Percentiles rank a stretch among this genome's conserved stretches.
Evolutionary conservation across 2,888 invertebrate species (phyloP).

Genomic region (Apotomis turbidana): DNA sequence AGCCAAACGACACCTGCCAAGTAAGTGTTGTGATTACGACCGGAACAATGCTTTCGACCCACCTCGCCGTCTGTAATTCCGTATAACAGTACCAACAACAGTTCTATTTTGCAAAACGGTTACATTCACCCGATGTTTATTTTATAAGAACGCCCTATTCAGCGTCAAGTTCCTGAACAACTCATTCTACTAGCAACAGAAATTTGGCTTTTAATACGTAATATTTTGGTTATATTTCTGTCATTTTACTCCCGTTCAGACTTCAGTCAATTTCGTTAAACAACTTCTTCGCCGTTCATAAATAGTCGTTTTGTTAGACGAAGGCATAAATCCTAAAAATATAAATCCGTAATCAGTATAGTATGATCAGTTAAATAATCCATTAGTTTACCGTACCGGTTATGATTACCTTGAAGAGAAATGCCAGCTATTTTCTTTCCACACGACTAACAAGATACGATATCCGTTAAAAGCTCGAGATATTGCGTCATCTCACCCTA

Average conservation of each 20-base stretch:
- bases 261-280: too few relatives aligned
- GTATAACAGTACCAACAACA: slow-evolving; percentile 36
- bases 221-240: too few relatives aligned
- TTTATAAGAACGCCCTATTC: slow-evolving; percentile 11
- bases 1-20: slow-evolving; percentile 8
- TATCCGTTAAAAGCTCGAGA: slow-evolving; percentile 30
- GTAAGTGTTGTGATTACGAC: slow-evolving; percentile 38
- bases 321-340: too few relatives aligned
- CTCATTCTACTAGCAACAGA: too few relatives aligned
- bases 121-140: slow-evolving; percentile 17
- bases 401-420: slow-evolving; percentile 12
- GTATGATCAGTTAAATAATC: background rate
- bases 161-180: background rate
- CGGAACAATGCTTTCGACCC: slow-evolving; percentile 36
- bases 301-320: too few relatives aligned
- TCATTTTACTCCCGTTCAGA: too few relatives aligned
- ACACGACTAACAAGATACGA: slow-evolving; percentile 32
- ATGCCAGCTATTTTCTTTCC: slow-evolving; percentile 15
- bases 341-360: background rate
- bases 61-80: slow-evolving; percentile 29
- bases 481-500: slow-evolving; percentile 24
- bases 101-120: slow-evolving; percentile 35
- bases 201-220: too few relatives aligned
- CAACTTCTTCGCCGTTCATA: too few relatives aligned
- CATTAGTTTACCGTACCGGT: slow-evolving; percentile 9